phyloP scores from a whole-genome alignment of 2,113 vertebrate species.

The Tympanuchus pallidicinctus region DNA sequence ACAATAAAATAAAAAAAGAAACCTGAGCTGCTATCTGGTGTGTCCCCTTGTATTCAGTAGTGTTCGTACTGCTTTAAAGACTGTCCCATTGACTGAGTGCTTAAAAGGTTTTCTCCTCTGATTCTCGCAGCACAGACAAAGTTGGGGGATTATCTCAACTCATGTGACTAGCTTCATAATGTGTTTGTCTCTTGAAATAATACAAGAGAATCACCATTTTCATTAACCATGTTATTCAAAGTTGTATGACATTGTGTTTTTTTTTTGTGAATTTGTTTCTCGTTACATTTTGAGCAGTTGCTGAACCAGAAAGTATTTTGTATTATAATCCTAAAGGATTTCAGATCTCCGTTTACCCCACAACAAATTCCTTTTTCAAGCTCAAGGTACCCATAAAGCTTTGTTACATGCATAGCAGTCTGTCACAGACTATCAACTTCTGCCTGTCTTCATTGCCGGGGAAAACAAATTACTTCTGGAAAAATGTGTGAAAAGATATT shows the following conservation, averaged over 20 bases:
- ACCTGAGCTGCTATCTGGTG: background rate
- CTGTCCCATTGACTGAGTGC: background rate
- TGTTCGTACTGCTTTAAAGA: background rate
- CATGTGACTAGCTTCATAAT: constrained; percentile 2
- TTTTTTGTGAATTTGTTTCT: background rate
- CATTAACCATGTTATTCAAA: background rate
- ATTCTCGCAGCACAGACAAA: background rate
- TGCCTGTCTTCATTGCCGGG: constrained; percentile 23
- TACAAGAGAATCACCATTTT: background rate
- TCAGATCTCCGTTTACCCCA: background rate
- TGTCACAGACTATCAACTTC: constrained; percentile 39
- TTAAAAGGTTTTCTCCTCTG: background rate
- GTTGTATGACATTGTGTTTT: rapidly evolving
- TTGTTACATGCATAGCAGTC: background rate
- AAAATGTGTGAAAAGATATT: constrained; percentile 34
- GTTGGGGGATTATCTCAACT: background rate
- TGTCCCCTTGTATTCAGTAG: background rate
- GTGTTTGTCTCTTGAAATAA: background rate
- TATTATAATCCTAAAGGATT: constrained; percentile 5
- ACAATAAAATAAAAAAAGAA: background rate
- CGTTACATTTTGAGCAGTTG: constrained; percentile 15
- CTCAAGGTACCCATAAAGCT: background rate
- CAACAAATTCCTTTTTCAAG: background rate
- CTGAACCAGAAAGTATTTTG: constrained; percentile 9
- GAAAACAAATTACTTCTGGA: constrained; percentile 2